Percentiles rank a stretch among this genome's conserved stretches.
Evolutionary conservation across 2,797 vertebrate species (phyloP).

Genomic region (Pangasius djambal): DNA sequence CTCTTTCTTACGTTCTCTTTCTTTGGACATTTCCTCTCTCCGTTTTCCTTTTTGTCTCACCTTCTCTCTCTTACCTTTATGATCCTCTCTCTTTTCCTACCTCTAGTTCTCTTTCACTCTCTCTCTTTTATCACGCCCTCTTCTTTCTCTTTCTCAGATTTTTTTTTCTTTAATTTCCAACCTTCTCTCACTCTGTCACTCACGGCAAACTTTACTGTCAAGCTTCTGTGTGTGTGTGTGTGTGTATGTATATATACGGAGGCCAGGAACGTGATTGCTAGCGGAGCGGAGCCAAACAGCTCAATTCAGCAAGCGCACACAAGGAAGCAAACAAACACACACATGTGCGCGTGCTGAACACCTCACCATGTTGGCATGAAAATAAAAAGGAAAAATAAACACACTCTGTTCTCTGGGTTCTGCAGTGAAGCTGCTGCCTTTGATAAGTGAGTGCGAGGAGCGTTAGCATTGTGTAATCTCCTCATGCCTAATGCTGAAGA

Average conservation of each 20-base stretch:
- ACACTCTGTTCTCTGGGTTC: neutral
- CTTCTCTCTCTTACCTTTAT: neutral
- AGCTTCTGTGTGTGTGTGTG: neutral
- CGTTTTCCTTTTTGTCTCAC: neutral
- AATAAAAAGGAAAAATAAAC: constrained; percentile 11
- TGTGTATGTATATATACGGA: neutral
- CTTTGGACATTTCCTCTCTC: neutral
- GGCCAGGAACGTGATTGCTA: neutral
- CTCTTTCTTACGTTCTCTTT: no score
- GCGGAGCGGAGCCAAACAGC: neutral
- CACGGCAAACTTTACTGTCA: neutral
- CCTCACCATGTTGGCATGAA: neutral
- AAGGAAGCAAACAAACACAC: constrained; percentile 4
- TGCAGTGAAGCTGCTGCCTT: neutral
- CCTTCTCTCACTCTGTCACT: neutral
- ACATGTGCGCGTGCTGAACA: neutral
- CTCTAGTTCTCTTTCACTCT: neutral
- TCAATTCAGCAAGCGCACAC: neutral
- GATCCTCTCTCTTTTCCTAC: neutral
- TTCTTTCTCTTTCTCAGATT: neutral
- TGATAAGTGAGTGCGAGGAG: neutral
- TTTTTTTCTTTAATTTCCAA: neutral
- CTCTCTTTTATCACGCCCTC: neutral
- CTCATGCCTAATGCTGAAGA: neutral
- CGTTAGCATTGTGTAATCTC: neutral